Percentiles rank a stretch among this genome's conserved stretches.
Conservation (phyloP, 2,797 vertebrate species). For the Sarcophilus harrisii region DNA sequence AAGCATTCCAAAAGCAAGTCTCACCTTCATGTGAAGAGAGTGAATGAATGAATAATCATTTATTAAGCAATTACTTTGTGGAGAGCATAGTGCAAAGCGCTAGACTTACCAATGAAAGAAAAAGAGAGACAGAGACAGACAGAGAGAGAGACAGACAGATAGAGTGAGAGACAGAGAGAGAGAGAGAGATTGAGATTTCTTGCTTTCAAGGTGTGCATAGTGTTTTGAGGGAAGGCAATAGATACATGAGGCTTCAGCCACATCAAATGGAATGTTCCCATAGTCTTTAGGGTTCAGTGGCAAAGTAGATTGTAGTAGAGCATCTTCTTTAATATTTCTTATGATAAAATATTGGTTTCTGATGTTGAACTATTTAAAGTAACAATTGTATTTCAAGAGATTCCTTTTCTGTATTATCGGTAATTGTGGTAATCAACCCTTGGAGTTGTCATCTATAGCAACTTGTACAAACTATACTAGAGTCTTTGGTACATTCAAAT, state of each 20-base stretch:
- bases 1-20: background rate
- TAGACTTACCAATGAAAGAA: background rate
- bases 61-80: background rate
- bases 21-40: background rate
- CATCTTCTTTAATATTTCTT: background rate
- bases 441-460: background rate
- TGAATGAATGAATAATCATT: background rate
- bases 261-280: background rate
- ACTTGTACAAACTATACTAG: background rate
- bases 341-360: background rate
- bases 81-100: background rate
- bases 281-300: background rate
- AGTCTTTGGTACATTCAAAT: background rate
- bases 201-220: background rate
- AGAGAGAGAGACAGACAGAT: no score
- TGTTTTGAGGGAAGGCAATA: background rate
- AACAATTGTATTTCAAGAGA: background rate
- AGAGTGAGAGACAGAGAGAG: no score
- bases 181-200: background rate
- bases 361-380: background rate
- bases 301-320: background rate
- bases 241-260: background rate
- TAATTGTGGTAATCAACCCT: background rate
- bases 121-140: no score
- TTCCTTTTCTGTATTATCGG: background rate